Evolutionary conservation across 2,797 vertebrate genomes (phyloP), one percentile per base, ranked within the genome.

Genomic region (Pitangus sulphuratus): DNA sequence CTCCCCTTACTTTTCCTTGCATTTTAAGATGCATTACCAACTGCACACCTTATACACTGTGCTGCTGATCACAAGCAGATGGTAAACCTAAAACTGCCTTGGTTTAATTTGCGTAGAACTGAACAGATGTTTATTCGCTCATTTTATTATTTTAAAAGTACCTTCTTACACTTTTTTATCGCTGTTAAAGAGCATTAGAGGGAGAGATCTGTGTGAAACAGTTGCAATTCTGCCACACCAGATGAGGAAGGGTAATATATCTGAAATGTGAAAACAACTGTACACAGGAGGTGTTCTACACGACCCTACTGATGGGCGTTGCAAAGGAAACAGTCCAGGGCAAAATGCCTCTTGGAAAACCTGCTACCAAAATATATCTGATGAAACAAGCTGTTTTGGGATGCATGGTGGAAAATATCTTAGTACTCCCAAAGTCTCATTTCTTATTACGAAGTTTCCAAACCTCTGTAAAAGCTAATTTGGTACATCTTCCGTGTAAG

Each of bases 251-350:
- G 45, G 11, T 12, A 57, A 5, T 11, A 54, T 1, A 15, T 33
- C n/a, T 35, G 44, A 54, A 66, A 37, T 2, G 5, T 21, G 30
- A 77, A 87, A 6, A 16, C 65, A 51, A 17, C 42, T 44, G 33
- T 11, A 84, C 3, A 25, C 7, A 47, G 42, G 33, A 81, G 58
- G 45, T 21, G 64, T 81, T 58, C 50, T 42, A 42, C 15, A 39
- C 51, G 6, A 39, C 50, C 25, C 37, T n/a, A 53, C 11, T 1
- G 1, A n/a, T 9, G 15, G 1, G 0, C 25, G 21, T 37, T 40
- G 40, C 22, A 56, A 86, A 88, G 26, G 26, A 60, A 45, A 64
- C 8, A 7, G 16, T 47, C 47, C 54, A 31, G 24, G 31, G 15
- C 54, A 84, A 66, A 17, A 14, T 3, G 21, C 21, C 30, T 53